phyloP scores from a whole-genome alignment of 1,140 invertebrate species.

The Drosophila sp. region DNA sequence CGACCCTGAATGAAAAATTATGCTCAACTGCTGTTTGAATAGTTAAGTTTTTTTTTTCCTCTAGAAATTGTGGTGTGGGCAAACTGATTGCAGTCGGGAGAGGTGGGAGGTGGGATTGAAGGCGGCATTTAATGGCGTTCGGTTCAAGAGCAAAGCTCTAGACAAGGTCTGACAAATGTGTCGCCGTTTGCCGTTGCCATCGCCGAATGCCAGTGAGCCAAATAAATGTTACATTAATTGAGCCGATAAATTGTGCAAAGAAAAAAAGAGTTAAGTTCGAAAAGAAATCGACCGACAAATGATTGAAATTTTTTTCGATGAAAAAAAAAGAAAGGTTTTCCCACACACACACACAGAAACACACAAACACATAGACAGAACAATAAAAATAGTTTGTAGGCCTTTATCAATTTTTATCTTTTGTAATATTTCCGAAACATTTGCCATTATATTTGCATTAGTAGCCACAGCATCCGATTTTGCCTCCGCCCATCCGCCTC shows the following conservation, averaged over 20 bases:
- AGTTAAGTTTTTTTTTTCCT: slow-evolving; percentile 33
- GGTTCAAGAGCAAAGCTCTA: slow-evolving; percentile 53
- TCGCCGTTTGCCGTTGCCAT: background rate
- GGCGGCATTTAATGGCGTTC: slow-evolving; percentile 16
- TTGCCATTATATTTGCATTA: slow-evolving; percentile 81
- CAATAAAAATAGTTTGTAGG: slow-evolving; percentile 1
- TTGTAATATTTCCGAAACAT: slow-evolving; percentile 81
- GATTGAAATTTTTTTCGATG: background rate
- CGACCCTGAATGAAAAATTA: slow-evolving; percentile 69
- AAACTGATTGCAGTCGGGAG: background rate
- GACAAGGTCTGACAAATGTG: slow-evolving; percentile 12
- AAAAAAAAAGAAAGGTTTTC: background rate
- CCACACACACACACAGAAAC: slow-evolving; percentile 48
- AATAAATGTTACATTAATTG: slow-evolving; percentile 9
- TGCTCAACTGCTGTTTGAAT: slow-evolving; percentile 52
- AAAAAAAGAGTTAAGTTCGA: background rate
- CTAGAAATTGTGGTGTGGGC: background rate
- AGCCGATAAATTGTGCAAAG: slow-evolving; percentile 3
- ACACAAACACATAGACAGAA: slow-evolving; percentile 26
- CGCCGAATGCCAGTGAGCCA: background rate
- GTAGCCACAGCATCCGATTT: slow-evolving; percentile 65
- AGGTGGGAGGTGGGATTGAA: background rate
- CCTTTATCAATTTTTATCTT: slow-evolving; percentile 78
- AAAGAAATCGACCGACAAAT: background rate
- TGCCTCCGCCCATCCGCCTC: slow-evolving; percentile 29